Percentiles rank a stretch among this genome's conserved stretches.
Evolutionary conservation across 2,888 invertebrate species (phyloP).

Genomic region (Caenorhabditis doughertyi): DNA sequence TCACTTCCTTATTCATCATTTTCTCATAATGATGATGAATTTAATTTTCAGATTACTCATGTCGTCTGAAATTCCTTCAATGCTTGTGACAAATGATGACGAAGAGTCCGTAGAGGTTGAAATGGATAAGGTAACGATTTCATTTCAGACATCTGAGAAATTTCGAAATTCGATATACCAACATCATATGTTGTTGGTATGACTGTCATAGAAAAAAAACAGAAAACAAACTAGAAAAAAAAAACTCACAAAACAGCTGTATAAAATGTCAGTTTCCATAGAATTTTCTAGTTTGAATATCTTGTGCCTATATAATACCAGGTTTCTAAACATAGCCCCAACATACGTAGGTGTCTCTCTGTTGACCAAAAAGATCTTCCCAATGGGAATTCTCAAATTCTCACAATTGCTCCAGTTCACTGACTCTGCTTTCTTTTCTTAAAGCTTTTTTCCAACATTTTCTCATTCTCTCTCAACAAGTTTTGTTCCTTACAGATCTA

Average conservation of each 20-base stretch:
- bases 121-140: conserved; percentile 39
- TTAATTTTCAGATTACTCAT: conserved; percentile 11
- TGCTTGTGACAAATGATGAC: conserved; percentile 29
- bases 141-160: conserved; percentile 21
- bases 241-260: not conserved
- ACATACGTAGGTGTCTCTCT: conserved; percentile 32
- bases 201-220: not conserved
- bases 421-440: conserved; percentile 37
- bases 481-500: conserved; percentile 8
- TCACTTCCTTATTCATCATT: not conserved
- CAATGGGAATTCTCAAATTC: conserved; percentile 42
- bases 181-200: conserved; percentile 13
- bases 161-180: not conserved
- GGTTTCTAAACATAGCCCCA: conserved; percentile 7
- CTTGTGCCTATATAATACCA: not conserved
- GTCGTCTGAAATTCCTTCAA: conserved; percentile 25
- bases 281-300: not conserved
- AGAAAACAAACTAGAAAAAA: conserved; percentile 4
- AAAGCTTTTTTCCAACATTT: conserved; percentile 1
- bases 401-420: conserved; percentile 44
- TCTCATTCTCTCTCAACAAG: conserved; percentile 7
- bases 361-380: conserved; percentile 59
- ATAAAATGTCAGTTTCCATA: conserved; percentile 2
- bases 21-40: too few species aligned
- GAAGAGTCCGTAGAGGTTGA: conserved; percentile 28